Evolutionary conservation across 2,888 invertebrate genomes (phyloP), one percentile per base, ranked within the genome.

Genomic region (Lycophotia porphyrea): DNA sequence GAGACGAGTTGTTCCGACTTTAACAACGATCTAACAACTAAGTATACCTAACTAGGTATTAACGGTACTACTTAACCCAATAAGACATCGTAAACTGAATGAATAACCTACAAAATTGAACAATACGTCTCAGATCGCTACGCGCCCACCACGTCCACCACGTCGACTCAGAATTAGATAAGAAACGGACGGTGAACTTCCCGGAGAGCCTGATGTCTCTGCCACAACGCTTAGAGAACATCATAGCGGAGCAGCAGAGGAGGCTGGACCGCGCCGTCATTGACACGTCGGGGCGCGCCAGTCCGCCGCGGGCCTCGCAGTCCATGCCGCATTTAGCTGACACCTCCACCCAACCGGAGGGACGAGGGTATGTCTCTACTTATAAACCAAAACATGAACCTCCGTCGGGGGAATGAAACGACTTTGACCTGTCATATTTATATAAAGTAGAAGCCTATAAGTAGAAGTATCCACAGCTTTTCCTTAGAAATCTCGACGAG

Each of bases 151-250:
- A 89, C 49, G 71, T 85, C 4, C 63, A n/a, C 15, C 36, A 89
- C 49, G 71, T 85, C 7, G 90, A 91, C 7, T 77, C 88, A 21
- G 93, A 91, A 4, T 71, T 88, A 27, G 93, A 91, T 73, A 93
- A 93, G 80, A 94, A 95, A 78, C 90, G 93, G 7, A 92, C 92
- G 2, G 94, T 95, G 63, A 94, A 94, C 87, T 95, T 95, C 78
- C 94, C 94, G 0, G 91, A 92, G 73, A 93, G 91, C 36, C 83
- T 94, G 61, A 86, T 93, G n/a, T 94, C 95, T 1, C 86, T 95
- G 18, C 93, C 93, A 7, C 95, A 95, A 76, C 89, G 94, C 3
- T 78, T 94, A 49, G 93, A 94, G 85, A 93, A 92, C 69, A 84
- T 94, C 78, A 92, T 94, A 49, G 91, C 91, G 3, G 91, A 93